Conservation (phyloP, 2,888 invertebrate species). For the Drosophila nigricruria region DNA sequence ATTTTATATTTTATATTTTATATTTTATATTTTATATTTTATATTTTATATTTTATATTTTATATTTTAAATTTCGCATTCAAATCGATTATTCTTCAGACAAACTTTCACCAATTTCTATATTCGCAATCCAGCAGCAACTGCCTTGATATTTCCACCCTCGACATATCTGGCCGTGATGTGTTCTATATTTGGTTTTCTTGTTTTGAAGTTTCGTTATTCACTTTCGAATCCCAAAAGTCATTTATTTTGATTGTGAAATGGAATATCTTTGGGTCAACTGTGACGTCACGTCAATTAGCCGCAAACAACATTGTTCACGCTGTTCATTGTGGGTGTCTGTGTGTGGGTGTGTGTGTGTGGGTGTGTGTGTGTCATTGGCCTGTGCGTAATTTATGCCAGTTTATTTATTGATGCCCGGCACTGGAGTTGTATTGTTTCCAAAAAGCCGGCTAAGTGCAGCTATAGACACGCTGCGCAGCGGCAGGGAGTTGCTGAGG, state of each 20-base stretch:
- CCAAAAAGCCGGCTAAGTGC: slow-evolving; percentile 75
- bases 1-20: no score
- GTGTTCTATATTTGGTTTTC: background rate
- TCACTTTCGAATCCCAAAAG: slow-evolving; percentile 46
- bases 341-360: background rate
- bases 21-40: no score
- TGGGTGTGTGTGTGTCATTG: slow-evolving; percentile 45
- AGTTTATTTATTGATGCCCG: slow-evolving; percentile 78
- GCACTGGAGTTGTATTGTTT: slow-evolving; percentile 71
- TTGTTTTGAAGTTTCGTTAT: slow-evolving; percentile 16
- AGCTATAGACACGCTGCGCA: slow-evolving; percentile 44
- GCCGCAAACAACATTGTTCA: slow-evolving; percentile 58
- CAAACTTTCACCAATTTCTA: background rate
- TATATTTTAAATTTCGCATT: background rate
- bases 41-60: no score
- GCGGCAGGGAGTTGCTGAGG: slow-evolving; percentile 10
- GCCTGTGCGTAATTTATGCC: slow-evolving; percentile 76
- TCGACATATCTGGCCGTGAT: background rate
- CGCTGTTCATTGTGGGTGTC: slow-evolving; percentile 23
- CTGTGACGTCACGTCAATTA: slow-evolving; percentile 69
- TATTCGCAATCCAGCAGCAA: no score
- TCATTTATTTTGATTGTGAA: slow-evolving; percentile 51
- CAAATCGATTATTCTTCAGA: background rate
- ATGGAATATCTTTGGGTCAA: slow-evolving; percentile 41
- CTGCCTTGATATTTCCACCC: background rate